Conservation (phyloP, 2,797 vertebrate species). For the Forpus xanthops region DNA sequence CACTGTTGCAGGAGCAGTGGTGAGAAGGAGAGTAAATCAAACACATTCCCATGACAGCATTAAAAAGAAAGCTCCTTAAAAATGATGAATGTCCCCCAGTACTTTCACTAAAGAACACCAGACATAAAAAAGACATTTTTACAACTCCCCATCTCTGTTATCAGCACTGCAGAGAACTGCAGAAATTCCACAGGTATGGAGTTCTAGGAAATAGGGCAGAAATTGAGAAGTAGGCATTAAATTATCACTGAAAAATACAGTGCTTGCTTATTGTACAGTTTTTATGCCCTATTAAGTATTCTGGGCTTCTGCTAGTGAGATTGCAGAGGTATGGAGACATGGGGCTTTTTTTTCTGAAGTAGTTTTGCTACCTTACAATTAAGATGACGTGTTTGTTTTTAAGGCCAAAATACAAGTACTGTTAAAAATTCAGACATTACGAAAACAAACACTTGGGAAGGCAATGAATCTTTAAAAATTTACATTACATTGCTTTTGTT, state of each 20-base stretch:
- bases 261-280: neutral
- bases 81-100: slow-evolving; percentile 46
- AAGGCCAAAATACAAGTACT: neutral
- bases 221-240: slow-evolving; percentile 50
- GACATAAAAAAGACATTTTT: slow-evolving; percentile 52
- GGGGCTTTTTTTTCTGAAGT: neutral
- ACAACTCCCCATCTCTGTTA: slow-evolving; percentile 36
- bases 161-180: slow-evolving; percentile 9
- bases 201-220: slow-evolving; percentile 25
- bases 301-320: neutral
- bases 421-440: neutral
- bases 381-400: neutral
- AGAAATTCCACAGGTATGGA: slow-evolving; percentile 10
- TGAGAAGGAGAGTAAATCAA: slow-evolving; percentile 53
- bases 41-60: slow-evolving; percentile 16
- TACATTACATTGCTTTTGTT: neutral
- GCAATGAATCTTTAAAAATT: neutral
- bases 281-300: neutral
- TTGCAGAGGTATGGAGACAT: neutral
- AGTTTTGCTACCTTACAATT: neutral
- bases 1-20: neutral
- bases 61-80: slow-evolving; percentile 39
- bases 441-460: neutral
- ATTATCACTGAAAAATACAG: neutral
- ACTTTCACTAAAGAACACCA: slow-evolving; percentile 56